Base-by-base conservation (phyloP, 2,797 vertebrate genomes). In the Dromococcyx pavoninus region DNA sequence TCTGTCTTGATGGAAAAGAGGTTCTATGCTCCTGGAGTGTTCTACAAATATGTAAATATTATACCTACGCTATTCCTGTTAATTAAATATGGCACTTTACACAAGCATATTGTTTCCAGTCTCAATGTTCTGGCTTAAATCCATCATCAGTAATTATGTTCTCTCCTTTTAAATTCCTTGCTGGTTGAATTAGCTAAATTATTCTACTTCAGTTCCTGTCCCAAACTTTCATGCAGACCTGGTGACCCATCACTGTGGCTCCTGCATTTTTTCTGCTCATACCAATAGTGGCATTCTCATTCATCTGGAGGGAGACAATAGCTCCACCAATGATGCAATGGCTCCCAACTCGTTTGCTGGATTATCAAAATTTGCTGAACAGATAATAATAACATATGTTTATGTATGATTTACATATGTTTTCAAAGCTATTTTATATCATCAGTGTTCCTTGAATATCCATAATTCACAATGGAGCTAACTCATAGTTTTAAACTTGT, bases 1-100 rank as follows among this genome's bases (percentile, higher is more conserved):
- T 93, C 91, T 94, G 73, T 62, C 76, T 91, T 73, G 87, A 81
- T 73, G 89, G 94, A 84, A 95, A 95, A 93, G 93, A 96, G 87
- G 48, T 82, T 89, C 91, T 89, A 69, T 67, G 87, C 88, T 93
- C 66, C 89, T 92, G 91, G 94, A 94, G 85, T 93, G 94, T 76
- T 94, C 96, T 95, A 94, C 94, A 96, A 92, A 95, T 93, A 95
- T 91, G 91, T 93, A 95, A 95, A 97, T 95, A 96, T 84, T 93
- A 88, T 91, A 97, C 87, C 92, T 93, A 91, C 83, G 86, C 79
- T 94, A 86, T 85, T 82, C 66, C 60, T 76, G 91, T 56, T 97
- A 96, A 97, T 96, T 94, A 95, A 96, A 92, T 92, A 94, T 73
- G 85, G 89, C 91, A 95, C 85, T 93, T 94, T 88, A 73, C 79